Percentiles rank a stretch among this genome's conserved stretches.
phyloP scores from a whole-genome alignment of 2,797 vertebrate species.

The Vespertilio murinus region DNA sequence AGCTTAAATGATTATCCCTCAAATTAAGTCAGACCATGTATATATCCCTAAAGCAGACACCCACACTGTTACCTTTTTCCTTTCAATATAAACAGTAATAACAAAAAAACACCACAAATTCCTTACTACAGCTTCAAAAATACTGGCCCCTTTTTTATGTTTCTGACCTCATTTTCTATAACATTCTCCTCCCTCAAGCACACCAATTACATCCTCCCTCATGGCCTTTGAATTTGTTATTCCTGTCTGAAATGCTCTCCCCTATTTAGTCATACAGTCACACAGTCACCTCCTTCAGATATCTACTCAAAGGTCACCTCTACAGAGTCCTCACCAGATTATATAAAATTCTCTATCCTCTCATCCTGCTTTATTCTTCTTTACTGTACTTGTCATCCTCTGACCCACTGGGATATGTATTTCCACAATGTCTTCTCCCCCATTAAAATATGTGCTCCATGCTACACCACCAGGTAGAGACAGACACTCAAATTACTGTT shows the following conservation, averaged over 20 bases:
- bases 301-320: not conserved
- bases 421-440: not conserved
- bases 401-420: not conserved
- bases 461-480: not conserved
- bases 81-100: not conserved
- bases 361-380: not conserved
- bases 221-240: not conserved
- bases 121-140: not conserved
- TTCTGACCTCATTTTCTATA: constrained; percentile 17
- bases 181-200: not conserved
- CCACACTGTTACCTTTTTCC: not conserved
- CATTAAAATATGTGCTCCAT: not conserved
- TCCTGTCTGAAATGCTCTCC: constrained; percentile 28
- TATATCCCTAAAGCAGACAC: not conserved
- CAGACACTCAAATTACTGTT: not conserved
- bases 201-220: not conserved
- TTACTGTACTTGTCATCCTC: not conserved
- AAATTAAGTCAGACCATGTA: not conserved
- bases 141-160: not conserved
- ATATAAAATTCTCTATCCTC: not conserved
- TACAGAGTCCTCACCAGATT: not conserved
- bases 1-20: not conserved
- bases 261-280: not conserved
- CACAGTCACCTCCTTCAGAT: not conserved
- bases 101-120: not conserved